Evolutionary conservation across 1,140 invertebrate genomes (phyloP), one percentile per base, ranked within the genome.

Genomic region (Penaeus japonicus): DNA sequence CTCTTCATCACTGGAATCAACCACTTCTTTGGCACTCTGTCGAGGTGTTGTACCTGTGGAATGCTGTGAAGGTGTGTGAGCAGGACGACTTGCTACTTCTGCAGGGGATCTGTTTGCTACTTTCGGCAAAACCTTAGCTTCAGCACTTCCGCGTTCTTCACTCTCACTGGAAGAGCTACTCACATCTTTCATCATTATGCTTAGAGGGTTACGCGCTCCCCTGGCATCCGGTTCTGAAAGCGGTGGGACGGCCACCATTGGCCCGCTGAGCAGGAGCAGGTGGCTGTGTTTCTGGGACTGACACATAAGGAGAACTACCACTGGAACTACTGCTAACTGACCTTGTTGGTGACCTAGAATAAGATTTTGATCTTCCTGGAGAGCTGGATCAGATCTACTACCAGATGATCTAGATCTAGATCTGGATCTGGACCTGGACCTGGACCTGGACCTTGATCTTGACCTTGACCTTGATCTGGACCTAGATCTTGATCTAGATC

Each of bases 141-240:
- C 62, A 73, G 62, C 24, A 54, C 62, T 32, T 47, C 35, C 65
- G 54, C 65, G 35, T 75, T 84, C 59, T 47, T 87, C 85, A 82
- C 85, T 81, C 70, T 88, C 86, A 77, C 86, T 88, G 32, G 62
- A 73, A 77, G 62, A 83, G 80, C 57, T 80, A 70, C 80, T 88
- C n/a, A 88, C 73, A 1, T 83, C 86, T 27, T 32, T 18, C 57
- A 88, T 88, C 54, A 88, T 55, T 47, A 59, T 83, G 30, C 62
- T 83, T 20, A 62, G 54, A 27, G 65, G 86, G 55, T 82, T 73
- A 32, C 24, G 35, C 30, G 47, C 17, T 7, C 22, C 86, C 59
- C 65, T 54, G 17, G 35, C 53, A 18, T 53, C 83, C 30, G 47
- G 17, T 17, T 65, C 83, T 55, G 75, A 24, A 5, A 35, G 15